Conservation (phyloP, 2,113 vertebrate species). For the Dromiciops gliroides region DNA sequence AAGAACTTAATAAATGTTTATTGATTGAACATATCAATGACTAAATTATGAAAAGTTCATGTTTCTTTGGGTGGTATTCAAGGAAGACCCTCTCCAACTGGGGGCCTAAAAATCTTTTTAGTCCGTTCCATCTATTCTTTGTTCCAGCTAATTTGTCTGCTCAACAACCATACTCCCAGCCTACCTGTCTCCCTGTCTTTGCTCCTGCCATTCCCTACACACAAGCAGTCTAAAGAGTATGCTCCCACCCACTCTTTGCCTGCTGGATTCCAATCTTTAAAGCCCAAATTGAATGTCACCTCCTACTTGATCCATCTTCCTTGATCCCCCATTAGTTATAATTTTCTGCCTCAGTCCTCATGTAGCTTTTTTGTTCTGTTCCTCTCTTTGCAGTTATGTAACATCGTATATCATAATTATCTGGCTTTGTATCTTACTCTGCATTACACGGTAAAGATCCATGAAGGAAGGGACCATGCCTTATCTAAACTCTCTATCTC, state of each 20-base stretch:
- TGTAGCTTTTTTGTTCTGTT: neutral
- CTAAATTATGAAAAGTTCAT: neutral
- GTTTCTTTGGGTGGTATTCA: neutral
- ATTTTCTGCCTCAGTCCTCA: neutral
- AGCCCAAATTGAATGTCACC: neutral
- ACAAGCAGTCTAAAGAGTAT: neutral
- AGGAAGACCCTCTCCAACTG: neutral
- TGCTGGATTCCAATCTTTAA: neutral
- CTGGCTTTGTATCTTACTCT: neutral
- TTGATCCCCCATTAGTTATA: neutral
- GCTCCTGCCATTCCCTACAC: neutral
- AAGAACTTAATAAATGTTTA: neutral
- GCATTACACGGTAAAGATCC: neutral
- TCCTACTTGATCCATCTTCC: neutral
- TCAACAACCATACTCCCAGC: neutral
- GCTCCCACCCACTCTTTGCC: neutral
- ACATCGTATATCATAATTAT: neutral
- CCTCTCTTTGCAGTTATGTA: neutral
- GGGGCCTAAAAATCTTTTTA: neutral
- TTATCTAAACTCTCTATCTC: neutral
- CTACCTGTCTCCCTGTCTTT: neutral
- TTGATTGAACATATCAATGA: neutral
- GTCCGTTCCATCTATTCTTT: neutral
- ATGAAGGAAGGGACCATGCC: neutral
- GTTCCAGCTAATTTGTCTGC: neutral